These are phyloP conservation scores for Pterophyllum scalare DNA, from an alignment of 2,113 vertebrate genomes.

Conservation along the genomic window DNA sequence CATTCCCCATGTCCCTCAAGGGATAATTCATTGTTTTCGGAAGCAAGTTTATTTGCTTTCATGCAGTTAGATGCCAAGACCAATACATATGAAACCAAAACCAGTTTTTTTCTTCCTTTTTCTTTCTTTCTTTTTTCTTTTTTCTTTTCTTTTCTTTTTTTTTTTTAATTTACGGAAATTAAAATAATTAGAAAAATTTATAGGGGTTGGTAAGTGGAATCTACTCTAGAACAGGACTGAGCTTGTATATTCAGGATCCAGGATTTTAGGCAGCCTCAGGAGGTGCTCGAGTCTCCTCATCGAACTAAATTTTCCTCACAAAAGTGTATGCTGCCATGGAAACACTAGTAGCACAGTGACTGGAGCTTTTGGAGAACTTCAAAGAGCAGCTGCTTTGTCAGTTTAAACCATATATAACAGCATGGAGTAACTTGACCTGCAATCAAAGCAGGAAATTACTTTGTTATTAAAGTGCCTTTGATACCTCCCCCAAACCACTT, in stretches of 20 bases:
- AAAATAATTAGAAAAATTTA: background rate
- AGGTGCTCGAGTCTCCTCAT: slow-evolving; percentile 10
- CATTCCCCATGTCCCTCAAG: background rate
- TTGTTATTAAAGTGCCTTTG: slow-evolving; percentile 50
- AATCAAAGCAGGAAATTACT: slow-evolving; percentile 39
- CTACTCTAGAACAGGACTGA: background rate
- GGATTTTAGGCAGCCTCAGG: slow-evolving; percentile 7
- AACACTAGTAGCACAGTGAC: slow-evolving; percentile 38
- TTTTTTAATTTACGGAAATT: background rate
- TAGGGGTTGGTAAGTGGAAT: background rate
- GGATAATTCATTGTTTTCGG: background rate
- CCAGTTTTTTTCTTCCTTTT: background rate
- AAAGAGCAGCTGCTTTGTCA: slow-evolving; percentile 51
- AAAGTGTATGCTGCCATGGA: slow-evolving; percentile 56
- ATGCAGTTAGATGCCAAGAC: background rate
- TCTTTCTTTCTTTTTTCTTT: background rate
- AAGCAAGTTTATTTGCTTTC: background rate
- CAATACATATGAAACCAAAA: background rate
- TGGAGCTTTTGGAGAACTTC: slow-evolving; percentile 59
- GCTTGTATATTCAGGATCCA: background rate
- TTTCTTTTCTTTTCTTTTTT: background rate
- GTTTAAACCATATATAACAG: slow-evolving; percentile 50
- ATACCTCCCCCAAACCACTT: background rate
- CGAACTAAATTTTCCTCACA: slow-evolving; percentile 9
- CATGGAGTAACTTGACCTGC: slow-evolving; percentile 45